Percentiles rank a stretch among this genome's conserved stretches.
Evolutionary conservation across 1,140 invertebrate species (phyloP).

Genomic region (Hycleus phaleratus): DNA sequence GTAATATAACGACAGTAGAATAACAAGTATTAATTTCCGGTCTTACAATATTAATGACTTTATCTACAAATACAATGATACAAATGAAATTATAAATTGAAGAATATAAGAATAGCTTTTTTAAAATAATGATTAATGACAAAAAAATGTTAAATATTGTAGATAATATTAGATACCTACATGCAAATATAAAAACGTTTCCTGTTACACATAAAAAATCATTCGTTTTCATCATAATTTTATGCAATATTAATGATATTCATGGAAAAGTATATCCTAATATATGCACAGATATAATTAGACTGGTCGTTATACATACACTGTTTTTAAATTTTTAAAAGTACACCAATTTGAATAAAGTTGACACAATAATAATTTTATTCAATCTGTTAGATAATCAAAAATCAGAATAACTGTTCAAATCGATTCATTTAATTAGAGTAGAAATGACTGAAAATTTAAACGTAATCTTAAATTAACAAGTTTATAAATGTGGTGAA

Average conservation of each 20-base stretch:
- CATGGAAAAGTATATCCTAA: constrained; percentile 10
- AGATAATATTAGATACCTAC: too few relatives aligned
- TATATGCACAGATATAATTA: constrained; percentile 16
- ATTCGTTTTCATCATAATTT: constrained; percentile 8
- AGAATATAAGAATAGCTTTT: too few relatives aligned
- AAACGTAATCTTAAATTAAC: neutral
- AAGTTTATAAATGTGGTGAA: neutral
- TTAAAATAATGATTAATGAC: too few relatives aligned
- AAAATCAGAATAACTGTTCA: too few relatives aligned
- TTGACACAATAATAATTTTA: neutral
- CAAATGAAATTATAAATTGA: constrained; percentile 2
- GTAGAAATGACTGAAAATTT: too few relatives aligned
- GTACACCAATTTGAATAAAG: neutral
- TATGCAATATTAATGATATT: constrained; percentile 15
- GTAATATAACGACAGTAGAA: too few relatives aligned
- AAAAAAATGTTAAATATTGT: too few relatives aligned
- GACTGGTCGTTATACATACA: constrained; percentile 10
- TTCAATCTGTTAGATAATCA: neutral
- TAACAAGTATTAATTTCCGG: too few relatives aligned
- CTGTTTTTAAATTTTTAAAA: neutral
- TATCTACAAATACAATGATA: neutral
- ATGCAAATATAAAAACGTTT: too few relatives aligned
- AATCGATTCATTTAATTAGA: too few relatives aligned
- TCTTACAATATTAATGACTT: neutral
- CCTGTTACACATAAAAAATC: constrained; percentile 1